These are phyloP conservation scores for Pseudochaenichthys georgianus DNA, from an alignment of 2,797 vertebrate species.

Conservation along the genomic window DNA sequence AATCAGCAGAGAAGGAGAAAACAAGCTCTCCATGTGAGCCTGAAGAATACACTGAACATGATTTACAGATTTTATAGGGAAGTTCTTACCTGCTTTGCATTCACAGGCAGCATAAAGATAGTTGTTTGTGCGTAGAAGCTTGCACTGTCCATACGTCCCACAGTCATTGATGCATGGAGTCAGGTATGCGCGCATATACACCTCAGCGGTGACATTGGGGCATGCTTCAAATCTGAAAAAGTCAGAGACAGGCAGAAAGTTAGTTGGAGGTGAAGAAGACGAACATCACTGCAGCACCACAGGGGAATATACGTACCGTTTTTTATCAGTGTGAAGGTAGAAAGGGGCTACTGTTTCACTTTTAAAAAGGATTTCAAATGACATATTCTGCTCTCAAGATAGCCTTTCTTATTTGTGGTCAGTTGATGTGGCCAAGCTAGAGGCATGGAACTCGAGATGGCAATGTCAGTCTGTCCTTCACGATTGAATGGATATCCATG, in stretches of 20 bases:
- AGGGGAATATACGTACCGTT: not conserved
- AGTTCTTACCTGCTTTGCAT: conserved; percentile 94
- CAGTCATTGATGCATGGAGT: conserved; percentile 98
- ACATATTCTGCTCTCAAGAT: conserved; percentile 2
- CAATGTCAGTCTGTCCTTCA: too few relatives aligned
- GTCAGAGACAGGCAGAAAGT: conserved; percentile 14
- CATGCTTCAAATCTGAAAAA: conserved; percentile 89
- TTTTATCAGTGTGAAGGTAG: not conserved
- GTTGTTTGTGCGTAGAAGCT: conserved; percentile 97
- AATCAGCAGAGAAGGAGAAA: conserved; percentile 11
- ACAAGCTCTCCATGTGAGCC: not conserved
- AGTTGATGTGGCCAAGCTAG: too few relatives aligned
- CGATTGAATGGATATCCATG: not conserved
- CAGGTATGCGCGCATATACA: conserved; percentile 94
- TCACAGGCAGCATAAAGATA: conserved; percentile 98
- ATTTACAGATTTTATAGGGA: not conserved
- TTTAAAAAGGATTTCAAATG: conserved; percentile 7
- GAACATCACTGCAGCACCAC: not conserved
- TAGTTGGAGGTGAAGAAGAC: not conserved
- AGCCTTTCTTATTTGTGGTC: too few relatives aligned
- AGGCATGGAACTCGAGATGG: too few relatives aligned
- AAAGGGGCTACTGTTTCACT: conserved; percentile 1
- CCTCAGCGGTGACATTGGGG: conserved; percentile 91
- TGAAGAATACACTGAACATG: conserved; percentile 1
- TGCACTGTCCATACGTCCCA: conserved; percentile 97